These are phyloP conservation scores for Euthynnus affinis DNA, from an alignment of 2,797 vertebrate genomes.

Conservation along the genomic window DNA sequence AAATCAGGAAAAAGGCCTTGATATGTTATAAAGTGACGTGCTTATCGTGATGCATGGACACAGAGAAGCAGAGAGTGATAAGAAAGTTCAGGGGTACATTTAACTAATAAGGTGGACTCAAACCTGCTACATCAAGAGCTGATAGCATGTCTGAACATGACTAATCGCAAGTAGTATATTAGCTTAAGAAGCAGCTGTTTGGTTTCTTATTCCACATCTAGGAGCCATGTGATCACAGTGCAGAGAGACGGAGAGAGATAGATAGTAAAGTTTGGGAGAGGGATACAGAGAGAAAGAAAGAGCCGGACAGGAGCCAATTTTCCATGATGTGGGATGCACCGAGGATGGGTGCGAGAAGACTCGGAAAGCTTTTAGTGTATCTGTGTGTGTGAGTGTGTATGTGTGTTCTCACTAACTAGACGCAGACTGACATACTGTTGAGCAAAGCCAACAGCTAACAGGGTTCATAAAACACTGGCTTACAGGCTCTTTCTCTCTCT, in stretches of 20 bases:
- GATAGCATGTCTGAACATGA: slow-evolving; percentile 6
- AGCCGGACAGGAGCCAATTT: slow-evolving; percentile 87
- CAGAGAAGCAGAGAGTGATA: not conserved
- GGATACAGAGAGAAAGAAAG: slow-evolving; percentile 55
- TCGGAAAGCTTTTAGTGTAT: slow-evolving; percentile 65
- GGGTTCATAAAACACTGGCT: slow-evolving; percentile 84
- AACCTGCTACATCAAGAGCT: not conserved
- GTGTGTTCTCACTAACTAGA: slow-evolving; percentile 75
- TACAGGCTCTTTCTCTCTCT: slow-evolving; percentile 26
- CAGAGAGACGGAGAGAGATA: slow-evolving; percentile 43
- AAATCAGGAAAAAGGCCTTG: not conserved
- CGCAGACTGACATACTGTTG: slow-evolving; percentile 70
- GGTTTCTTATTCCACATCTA: slow-evolving; percentile 47
- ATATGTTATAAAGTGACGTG: too few species aligned
- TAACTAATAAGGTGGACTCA: not conserved
- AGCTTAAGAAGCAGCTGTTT: slow-evolving; percentile 48
- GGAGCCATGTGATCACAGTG: slow-evolving; percentile 32
- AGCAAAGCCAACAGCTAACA: slow-evolving; percentile 85
- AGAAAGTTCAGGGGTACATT: not conserved
- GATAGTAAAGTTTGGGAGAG: slow-evolving; percentile 48
- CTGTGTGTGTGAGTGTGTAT: slow-evolving; percentile 46
- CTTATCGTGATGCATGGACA: too few species aligned
- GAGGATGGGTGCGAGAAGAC: slow-evolving; percentile 79
- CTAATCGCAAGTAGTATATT: slow-evolving; percentile 20
- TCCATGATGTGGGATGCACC: slow-evolving; percentile 93